Conservation (phyloP, 1,140 invertebrate species). For the Drosophila nannoptera region DNA sequence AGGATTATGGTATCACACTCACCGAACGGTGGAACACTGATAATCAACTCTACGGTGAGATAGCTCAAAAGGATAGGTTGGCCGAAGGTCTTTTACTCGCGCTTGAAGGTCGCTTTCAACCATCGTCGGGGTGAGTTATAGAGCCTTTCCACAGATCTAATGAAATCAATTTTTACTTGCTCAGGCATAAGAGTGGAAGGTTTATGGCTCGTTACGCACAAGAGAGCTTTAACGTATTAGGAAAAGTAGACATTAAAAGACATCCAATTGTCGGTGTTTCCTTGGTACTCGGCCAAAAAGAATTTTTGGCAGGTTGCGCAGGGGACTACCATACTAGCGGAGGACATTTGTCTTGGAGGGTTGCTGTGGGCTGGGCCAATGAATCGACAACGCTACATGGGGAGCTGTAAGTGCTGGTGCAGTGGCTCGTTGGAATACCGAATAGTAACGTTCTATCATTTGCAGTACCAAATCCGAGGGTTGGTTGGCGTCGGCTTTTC, state of each 20-base stretch:
- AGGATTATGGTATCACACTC: conserved; percentile 52
- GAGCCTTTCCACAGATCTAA: background rate
- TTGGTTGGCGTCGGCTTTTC: conserved; percentile 53
- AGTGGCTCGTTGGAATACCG: too few species aligned
- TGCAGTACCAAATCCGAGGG: conserved; percentile 16
- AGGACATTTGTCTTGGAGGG: conserved; percentile 14
- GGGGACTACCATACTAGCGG: conserved; percentile 12
- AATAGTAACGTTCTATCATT: background rate
- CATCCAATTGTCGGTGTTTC: conserved; percentile 30
- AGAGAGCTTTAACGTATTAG: conserved; percentile 39
- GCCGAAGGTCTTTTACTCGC: conserved; percentile 47
- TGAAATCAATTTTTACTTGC: background rate
- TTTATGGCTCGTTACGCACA: conserved; percentile 45
- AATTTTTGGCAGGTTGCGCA: conserved; percentile 49
- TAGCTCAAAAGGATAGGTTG: conserved; percentile 56
- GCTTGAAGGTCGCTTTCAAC: conserved; percentile 51
- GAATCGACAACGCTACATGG: conserved; percentile 47
- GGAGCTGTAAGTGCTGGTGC: conserved; percentile 52
- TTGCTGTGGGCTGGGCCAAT: conserved; percentile 53
- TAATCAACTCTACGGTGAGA: conserved; percentile 56
- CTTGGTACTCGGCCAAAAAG: conserved; percentile 41
- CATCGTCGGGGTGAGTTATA: conserved; percentile 30
- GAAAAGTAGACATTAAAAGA: conserved; percentile 28
- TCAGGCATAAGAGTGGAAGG: conserved; percentile 38
- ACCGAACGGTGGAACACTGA: conserved; percentile 66